A percentile compares a stretch with the other conserved stretches of the same genome.
These are phyloP conservation scores for Drosophila niveifrons DNA, from an alignment of 2,888 invertebrate species.

Conservation along the genomic window DNA sequence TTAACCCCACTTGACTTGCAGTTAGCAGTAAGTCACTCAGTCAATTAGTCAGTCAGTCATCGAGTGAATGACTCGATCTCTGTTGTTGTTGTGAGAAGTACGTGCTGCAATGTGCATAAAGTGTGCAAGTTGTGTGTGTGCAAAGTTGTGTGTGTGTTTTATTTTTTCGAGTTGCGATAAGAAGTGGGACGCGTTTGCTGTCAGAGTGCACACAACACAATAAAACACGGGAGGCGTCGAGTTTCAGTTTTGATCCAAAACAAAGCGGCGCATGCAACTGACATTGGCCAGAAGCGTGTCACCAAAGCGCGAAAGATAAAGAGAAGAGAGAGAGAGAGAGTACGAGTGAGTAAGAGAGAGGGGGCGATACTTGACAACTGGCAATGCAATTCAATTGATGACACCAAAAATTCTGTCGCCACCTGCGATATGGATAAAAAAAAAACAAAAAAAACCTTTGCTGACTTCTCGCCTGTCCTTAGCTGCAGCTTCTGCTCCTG, in stretches of 20 bases:
- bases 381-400: constrained; percentile 20
- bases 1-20: constrained; percentile 46
- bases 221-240: constrained; percentile 55
- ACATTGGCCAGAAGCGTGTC: constrained; percentile 76
- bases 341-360: too few species aligned
- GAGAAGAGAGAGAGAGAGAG: neutral
- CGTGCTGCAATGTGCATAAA: constrained; percentile 53
- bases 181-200: constrained; percentile 59
- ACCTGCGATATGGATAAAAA: constrained; percentile 45
- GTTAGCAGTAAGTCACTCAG: constrained; percentile 19
- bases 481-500: constrained; percentile 39
- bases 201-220: constrained; percentile 43
- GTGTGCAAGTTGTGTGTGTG: constrained; percentile 19
- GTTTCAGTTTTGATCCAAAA: constrained; percentile 44
- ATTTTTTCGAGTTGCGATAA: constrained; percentile 37
- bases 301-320: constrained; percentile 4
- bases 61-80: neutral
- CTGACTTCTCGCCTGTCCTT: constrained; percentile 77
- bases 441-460: too few species aligned
- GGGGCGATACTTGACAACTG: neutral
- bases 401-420: constrained; percentile 21
- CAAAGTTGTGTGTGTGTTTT: constrained; percentile 13
- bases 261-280: constrained; percentile 59
- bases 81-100: constrained; percentile 17
- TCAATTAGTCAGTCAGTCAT: neutral